phyloP scores from a whole-genome alignment of 2,113 vertebrate genomes.

The Ammospiza caudacuta region DNA sequence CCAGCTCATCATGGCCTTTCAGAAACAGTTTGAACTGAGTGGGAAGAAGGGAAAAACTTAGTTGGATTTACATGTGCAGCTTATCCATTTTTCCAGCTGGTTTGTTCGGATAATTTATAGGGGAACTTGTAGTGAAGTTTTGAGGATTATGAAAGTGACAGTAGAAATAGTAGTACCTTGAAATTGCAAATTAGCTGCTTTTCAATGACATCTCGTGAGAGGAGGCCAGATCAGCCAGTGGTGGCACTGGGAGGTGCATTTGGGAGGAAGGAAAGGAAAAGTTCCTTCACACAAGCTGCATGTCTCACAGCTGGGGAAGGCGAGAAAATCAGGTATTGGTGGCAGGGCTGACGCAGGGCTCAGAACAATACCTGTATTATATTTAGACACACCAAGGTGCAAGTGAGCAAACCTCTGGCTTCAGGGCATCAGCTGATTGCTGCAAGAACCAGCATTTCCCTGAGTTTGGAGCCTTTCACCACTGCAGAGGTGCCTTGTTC shows the following conservation, averaged over 20 bases:
- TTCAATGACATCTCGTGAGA: not conserved
- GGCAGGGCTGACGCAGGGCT: not conserved
- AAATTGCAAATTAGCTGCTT: not conserved
- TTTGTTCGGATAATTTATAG: not conserved
- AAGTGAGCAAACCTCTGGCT: slow-evolving; percentile 46
- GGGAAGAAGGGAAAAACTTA: not conserved
- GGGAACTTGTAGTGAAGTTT: not conserved
- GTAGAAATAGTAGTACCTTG: not conserved
- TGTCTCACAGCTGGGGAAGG: not conserved
- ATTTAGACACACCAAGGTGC: slow-evolving; percentile 23
- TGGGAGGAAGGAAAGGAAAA: slow-evolving; percentile 10
- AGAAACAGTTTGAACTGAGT: not conserved
- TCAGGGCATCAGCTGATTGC: slow-evolving; percentile 58
- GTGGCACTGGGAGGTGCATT: not conserved
- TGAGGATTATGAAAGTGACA: not conserved
- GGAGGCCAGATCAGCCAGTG: not conserved
- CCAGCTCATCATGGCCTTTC: not conserved
- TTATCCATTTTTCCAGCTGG: not conserved
- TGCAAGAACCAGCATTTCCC: slow-evolving; percentile 42
- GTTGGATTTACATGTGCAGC: not conserved
- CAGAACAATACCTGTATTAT: slow-evolving; percentile 47
- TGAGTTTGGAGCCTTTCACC: not conserved
- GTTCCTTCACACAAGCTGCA: not conserved
- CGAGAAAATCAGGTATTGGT: slow-evolving; percentile 46
- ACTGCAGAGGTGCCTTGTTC: not conserved